phyloP scores from a whole-genome alignment of 1,140 invertebrate species.

The Megalopta genalis region DNA sequence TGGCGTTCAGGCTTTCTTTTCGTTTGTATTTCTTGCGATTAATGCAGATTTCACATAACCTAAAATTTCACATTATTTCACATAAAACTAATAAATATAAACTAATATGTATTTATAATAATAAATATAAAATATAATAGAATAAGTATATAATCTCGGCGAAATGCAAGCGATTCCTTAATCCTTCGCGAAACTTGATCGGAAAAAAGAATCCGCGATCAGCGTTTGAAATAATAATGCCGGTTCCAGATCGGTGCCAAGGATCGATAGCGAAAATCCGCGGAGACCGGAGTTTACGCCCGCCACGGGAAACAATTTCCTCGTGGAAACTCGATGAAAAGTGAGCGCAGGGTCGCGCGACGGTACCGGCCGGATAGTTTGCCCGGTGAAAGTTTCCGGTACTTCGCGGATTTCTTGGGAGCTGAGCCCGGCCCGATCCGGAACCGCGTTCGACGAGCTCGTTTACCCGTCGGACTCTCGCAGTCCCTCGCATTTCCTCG shows the following conservation, averaged over 20 bases:
- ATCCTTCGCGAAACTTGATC: no score
- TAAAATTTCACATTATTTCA: no score
- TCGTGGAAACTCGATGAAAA: not conserved
- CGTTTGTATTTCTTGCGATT: no score
- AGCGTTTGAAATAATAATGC: not conserved
- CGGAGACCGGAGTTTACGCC: not conserved
- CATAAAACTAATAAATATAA: no score
- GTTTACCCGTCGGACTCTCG: not conserved
- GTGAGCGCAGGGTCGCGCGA: not conserved
- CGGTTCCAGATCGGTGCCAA: not conserved
- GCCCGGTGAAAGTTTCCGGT: not conserved
- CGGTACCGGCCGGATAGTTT: not conserved
- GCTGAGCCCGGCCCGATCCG: not conserved
- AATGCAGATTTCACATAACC: no score
- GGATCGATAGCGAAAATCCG: not conserved
- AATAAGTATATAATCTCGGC: no score
- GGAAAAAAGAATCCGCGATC: no score
- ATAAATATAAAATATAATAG: no score
- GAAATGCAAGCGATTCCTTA: no score
- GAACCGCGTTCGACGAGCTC: slow-evolving; percentile 3
- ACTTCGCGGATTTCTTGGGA: slow-evolving; percentile 18
- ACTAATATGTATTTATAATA: no score
- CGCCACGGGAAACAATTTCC: slow-evolving; percentile 9
- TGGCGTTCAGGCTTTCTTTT: no score
- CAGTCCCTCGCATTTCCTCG: no score